Evolutionary conservation across 2,113 vertebrate genomes (phyloP).

Genomic region (Spea multiplicata): DNA sequence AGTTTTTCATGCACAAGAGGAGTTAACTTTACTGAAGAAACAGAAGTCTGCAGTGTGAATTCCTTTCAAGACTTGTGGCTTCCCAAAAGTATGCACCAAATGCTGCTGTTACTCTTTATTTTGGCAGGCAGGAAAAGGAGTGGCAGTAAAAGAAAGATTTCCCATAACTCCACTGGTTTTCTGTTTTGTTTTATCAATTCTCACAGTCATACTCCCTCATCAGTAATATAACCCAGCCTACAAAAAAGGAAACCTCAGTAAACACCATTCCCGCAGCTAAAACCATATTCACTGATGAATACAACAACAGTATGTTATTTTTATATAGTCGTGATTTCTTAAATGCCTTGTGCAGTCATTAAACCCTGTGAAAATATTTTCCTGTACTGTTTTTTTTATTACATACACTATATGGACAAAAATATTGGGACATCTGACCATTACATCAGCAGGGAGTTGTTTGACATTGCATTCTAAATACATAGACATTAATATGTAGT

Average conservation of each 20-base stretch:
- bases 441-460: too few species aligned
- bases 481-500: too few species aligned
- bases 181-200: not conserved
- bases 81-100: conserved; percentile 37
- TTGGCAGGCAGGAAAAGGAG: conserved; percentile 15
- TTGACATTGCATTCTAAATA: too few species aligned
- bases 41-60: conserved; percentile 39
- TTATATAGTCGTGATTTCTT: not conserved
- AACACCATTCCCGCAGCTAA: not conserved
- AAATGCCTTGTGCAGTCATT: not conserved
- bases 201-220: not conserved
- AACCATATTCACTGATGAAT: not conserved
- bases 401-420: too few species aligned
- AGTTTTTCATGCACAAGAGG: not conserved
- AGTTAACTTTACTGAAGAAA: conserved; percentile 30
- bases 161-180: conserved; percentile 10
- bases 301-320: not conserved
- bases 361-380: too few species aligned
- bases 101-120: conserved; percentile 22
- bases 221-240: not conserved
- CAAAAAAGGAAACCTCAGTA: not conserved
- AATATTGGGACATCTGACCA: too few species aligned
- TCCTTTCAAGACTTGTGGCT: conserved; percentile 38
- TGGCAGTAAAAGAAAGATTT: not conserved
- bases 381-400: too few species aligned